A percentile compares a stretch with the other conserved stretches of the same genome.
phyloP scores from a whole-genome alignment of 2,888 invertebrate genomes.

The Sipha maydis region DNA sequence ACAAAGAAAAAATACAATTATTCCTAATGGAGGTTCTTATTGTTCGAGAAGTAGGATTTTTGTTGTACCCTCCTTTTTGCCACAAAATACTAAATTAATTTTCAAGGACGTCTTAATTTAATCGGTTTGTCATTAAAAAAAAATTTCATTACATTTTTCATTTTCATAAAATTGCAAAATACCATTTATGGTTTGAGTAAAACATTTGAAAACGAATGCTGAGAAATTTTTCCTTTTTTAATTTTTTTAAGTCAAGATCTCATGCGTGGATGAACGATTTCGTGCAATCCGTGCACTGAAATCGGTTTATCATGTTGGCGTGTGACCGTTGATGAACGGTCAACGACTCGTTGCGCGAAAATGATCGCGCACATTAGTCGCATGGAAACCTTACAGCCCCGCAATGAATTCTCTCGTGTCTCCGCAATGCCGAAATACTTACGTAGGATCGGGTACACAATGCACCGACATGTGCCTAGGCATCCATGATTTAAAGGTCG shows the following conservation, averaged over 20 bases:
- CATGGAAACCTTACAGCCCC: too few species aligned
- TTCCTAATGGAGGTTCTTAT: slow-evolving; percentile 61
- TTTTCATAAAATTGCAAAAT: slow-evolving; percentile 64
- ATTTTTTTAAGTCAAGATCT: slow-evolving; percentile 15
- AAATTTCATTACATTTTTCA: slow-evolving; percentile 62
- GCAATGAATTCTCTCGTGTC: too few species aligned
- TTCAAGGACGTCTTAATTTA: slow-evolving; percentile 65
- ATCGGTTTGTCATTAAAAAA: slow-evolving; percentile 63
- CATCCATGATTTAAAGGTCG: too few species aligned
- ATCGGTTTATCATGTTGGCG: too few species aligned
- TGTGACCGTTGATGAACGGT: too few species aligned
- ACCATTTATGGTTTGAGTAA: slow-evolving; percentile 64
- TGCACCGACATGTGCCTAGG: too few species aligned
- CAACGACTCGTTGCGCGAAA: too few species aligned
- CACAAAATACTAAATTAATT: slow-evolving; percentile 64
- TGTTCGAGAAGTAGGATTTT: slow-evolving; percentile 63
- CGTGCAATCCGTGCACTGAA: too few species aligned
- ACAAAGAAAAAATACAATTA: slow-evolving; percentile 26
- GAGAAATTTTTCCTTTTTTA: slow-evolving; percentile 50
- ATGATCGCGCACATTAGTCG: too few species aligned
- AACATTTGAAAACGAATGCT: slow-evolving; percentile 64
- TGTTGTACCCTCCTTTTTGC: slow-evolving; percentile 64
- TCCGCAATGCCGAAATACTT: too few species aligned
- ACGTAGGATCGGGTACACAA: too few species aligned
- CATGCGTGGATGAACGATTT: too few species aligned